These are phyloP conservation scores for Mythimna lalbum DNA, from an alignment of 2,888 invertebrate species.

Conservation along the genomic window DNA sequence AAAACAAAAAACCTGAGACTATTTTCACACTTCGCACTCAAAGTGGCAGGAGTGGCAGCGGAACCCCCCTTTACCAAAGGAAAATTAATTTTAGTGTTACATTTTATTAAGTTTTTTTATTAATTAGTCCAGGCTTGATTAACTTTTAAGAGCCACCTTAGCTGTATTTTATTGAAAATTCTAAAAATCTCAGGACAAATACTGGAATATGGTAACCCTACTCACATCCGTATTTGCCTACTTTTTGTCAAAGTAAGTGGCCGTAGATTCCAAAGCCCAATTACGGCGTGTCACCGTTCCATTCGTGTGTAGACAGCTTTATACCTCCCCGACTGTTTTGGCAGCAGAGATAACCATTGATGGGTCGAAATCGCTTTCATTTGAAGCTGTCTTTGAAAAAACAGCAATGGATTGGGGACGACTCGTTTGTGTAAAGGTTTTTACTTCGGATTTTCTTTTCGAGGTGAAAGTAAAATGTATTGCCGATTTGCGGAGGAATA, in stretches of 20 bases:
- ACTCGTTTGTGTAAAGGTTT: slow-evolving; percentile 11
- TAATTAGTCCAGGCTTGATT: no score
- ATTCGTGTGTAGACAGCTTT: slow-evolving; percentile 37
- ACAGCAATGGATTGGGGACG: slow-evolving; percentile 26
- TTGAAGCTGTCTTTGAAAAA: not conserved
- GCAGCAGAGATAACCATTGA: slow-evolving; percentile 34
- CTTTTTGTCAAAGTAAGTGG: slow-evolving; percentile 58
- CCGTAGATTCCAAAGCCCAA: slow-evolving; percentile 45
- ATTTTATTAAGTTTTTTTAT: no score
- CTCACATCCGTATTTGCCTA: slow-evolving; percentile 34
- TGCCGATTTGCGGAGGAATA: slow-evolving; percentile 10
- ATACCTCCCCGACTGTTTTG: slow-evolving; percentile 24
- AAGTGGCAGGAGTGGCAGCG: no score
- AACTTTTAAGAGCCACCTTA: no score
- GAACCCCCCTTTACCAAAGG: no score
- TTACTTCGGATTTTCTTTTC: slow-evolving; percentile 34
- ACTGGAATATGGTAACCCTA: no score
- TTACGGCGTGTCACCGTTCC: slow-evolving; percentile 50
- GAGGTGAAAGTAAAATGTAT: slow-evolving; percentile 13
- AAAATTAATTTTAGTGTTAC: no score
- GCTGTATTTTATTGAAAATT: no score
- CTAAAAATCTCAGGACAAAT: no score
- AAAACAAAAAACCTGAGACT: no score
- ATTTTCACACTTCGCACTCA: no score
- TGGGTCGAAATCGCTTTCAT: not conserved